Base-by-base conservation (phyloP, 2,888 invertebrate genomes). In the Agrochola lota region DNA sequence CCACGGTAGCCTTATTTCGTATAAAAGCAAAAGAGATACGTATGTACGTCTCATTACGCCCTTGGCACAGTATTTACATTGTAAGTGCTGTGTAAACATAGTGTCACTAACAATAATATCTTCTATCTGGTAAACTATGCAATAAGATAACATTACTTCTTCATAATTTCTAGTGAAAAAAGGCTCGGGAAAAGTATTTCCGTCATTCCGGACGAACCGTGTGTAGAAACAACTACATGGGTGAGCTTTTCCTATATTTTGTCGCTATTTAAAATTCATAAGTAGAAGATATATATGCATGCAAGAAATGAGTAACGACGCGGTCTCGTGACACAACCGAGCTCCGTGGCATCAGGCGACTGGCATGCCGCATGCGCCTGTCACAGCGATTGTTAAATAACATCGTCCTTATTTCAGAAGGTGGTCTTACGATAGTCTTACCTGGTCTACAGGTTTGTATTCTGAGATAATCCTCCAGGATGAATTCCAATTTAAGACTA, bases 1-100 rank as follows among this genome's bases (percentile, higher is more conserved):
- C 62, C 30, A 52, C 57, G 40, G 52, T 43, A 57, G 30, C 30
- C 68, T 73, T 74, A n/a, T 78, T 72, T 68, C 17, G 55, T 66
- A 71, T 80, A 55, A 74, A 59, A 81, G 63, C 23, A 46, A 78
- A 35, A 81, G 63, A 81, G 49, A 74, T 43, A 64, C 35, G 23
- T 66, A 26, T 43, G 11, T 60, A 69, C 35, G 35, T 66, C 46
- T 81, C 43, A 35, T 35, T 55, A n/a, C 63, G 76, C 69, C 76
- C 52, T 80, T 68, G 81, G 57, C 30, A 66, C 26, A 81, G 52
- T 78, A 78, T 43, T 52, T 43, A 78, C 30, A 64, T 72, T 26
- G 66, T 55, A 26, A 69, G 49, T 59, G 26, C 73, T 46, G 52
- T 73, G 23, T 40, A 68, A 67, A 46, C 40, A 35, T 49, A 76